phyloP scores from a whole-genome alignment of 2,888 invertebrate species.

The Mimachlamys varia region DNA sequence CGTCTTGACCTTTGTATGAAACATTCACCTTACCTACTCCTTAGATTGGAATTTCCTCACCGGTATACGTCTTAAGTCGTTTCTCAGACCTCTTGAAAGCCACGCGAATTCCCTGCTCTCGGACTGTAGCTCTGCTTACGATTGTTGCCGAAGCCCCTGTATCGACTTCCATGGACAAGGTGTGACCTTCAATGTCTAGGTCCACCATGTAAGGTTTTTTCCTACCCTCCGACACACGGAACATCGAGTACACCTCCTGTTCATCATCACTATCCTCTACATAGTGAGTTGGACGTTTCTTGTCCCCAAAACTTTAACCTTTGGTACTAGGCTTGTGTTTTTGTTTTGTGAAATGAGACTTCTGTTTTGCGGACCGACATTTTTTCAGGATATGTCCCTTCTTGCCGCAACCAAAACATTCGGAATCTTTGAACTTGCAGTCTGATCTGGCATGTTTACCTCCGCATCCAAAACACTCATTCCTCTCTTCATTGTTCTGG shows the following conservation, averaged over 20 bases:
- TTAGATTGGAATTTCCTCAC: neutral
- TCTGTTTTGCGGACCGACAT: neutral
- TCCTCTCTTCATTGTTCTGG: too few relatives aligned
- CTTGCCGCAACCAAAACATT: too few relatives aligned
- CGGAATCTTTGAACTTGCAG: too few relatives aligned
- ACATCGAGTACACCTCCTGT: neutral
- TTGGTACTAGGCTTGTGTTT: neutral
- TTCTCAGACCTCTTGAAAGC: neutral
- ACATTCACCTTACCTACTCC: neutral
- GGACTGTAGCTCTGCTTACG: neutral
- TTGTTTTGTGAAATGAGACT: neutral
- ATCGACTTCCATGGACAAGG: constrained; percentile 38
- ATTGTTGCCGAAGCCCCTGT: constrained; percentile 39
- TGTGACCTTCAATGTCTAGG: too few relatives aligned
- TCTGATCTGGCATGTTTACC: too few relatives aligned
- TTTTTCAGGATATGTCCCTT: too few relatives aligned
- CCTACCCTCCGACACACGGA: neutral
- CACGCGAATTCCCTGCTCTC: neutral
- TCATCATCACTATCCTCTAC: neutral
- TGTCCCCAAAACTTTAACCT: too few relatives aligned
- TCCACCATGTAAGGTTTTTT: neutral
- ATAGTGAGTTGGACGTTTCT: neutral
- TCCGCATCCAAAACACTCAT: too few relatives aligned
- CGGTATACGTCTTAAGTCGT: constrained; percentile 32
- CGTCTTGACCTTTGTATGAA: neutral